A percentile compares a stretch with the other conserved stretches of the same genome.
These are phyloP conservation scores for Dryococelus australis DNA, from an alignment of 2,888 invertebrate species.

Conservation along the genomic window DNA sequence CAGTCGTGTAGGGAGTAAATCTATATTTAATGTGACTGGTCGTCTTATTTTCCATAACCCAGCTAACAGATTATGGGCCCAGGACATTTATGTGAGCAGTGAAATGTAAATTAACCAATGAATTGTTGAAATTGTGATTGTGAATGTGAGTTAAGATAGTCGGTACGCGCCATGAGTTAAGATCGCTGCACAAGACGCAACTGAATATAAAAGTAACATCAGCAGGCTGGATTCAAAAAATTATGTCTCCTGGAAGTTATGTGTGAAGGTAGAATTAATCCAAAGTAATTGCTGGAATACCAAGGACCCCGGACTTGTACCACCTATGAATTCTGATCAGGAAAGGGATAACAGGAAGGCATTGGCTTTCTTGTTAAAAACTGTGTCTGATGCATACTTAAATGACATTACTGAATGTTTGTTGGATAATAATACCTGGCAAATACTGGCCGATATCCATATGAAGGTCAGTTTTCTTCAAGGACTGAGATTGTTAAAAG, in stretches of 20 bases:
- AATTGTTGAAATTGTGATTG: not conserved
- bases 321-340: not conserved
- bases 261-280: not conserved
- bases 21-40: no score
- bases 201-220: not conserved
- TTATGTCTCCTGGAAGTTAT: not conserved
- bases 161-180: not conserved
- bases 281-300: not conserved
- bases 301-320: not conserved
- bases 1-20: no score
- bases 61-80: not conserved
- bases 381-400: not conserved
- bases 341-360: not conserved
- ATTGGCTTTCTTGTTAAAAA: not conserved
- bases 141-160: not conserved
- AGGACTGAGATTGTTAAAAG: not conserved
- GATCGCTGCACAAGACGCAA: not conserved
- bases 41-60: no score
- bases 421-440: not conserved
- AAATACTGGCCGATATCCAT: not conserved
- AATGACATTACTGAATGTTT: not conserved
- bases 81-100: not conserved
- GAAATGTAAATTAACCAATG: not conserved
- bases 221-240: not conserved
- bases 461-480: not conserved